phyloP scores from a whole-genome alignment of 2,113 vertebrate genomes.

The Indicator maculatus region DNA sequence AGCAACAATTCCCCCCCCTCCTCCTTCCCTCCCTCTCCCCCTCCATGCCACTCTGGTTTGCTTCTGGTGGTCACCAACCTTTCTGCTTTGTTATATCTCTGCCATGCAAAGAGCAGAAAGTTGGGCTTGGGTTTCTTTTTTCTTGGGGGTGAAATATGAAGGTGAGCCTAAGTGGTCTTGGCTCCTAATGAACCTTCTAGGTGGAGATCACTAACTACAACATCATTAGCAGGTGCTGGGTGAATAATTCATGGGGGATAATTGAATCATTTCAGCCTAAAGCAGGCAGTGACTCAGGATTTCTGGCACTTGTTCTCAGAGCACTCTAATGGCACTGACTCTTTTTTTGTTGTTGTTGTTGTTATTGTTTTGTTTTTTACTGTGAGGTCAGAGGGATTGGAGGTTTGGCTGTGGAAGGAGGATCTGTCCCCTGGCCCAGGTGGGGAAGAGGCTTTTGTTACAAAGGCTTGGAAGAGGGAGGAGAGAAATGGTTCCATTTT shows the following conservation, averaged over 20 bases:
- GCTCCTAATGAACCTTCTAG: background rate
- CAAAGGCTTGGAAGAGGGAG: slow-evolving; percentile 40
- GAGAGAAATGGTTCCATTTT: background rate
- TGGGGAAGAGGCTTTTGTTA: slow-evolving; percentile 12
- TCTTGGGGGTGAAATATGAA: background rate
- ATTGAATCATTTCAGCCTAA: slow-evolving; percentile 28
- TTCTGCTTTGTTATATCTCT: background rate
- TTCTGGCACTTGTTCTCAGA: slow-evolving; percentile 55
- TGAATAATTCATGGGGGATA: slow-evolving; percentile 63
- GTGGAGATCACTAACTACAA: background rate
- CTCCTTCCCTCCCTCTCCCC: fast-evolving
- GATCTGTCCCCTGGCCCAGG: slow-evolving; percentile 30
- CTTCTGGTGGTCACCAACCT: background rate
- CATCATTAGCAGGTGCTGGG: slow-evolving; percentile 26
- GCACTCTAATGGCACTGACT: slow-evolving; percentile 14
- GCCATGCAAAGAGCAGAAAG: background rate
- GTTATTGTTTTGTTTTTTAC: too few relatives aligned
- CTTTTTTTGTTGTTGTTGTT: background rate
- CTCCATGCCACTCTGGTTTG: background rate
- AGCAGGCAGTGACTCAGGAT: slow-evolving; percentile 52
- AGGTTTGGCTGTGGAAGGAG: background rate
- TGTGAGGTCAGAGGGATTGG: slow-evolving; percentile 31
- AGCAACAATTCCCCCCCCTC: background rate
- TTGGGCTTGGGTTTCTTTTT: background rate
- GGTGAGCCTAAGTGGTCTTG: background rate